These are phyloP conservation scores for Leucosticte australis DNA, from an alignment of 2,113 vertebrate genomes.

Conservation along the genomic window DNA sequence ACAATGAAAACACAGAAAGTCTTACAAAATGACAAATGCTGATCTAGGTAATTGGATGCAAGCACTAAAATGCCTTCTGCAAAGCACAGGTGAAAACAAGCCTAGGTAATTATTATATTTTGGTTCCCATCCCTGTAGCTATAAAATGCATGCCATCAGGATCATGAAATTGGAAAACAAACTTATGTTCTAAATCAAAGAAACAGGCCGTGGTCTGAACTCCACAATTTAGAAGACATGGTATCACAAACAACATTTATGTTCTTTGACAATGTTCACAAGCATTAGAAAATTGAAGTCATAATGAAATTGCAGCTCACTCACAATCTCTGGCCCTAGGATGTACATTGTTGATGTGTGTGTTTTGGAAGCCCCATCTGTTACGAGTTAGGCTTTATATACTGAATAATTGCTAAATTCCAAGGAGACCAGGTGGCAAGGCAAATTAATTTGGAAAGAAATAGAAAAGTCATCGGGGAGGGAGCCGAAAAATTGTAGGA, in stretches of 20 bases:
- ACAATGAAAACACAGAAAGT: neutral
- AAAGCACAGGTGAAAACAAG: conserved; percentile 21
- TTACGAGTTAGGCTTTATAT: conserved; percentile 47
- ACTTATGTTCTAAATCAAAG: conserved; percentile 47
- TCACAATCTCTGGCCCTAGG: conserved; percentile 40
- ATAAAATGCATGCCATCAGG: neutral
- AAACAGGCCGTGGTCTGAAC: conserved; percentile 12
- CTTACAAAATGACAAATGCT: neutral
- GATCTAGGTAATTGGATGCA: neutral
- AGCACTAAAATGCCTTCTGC: neutral
- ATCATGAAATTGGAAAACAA: conserved; percentile 35
- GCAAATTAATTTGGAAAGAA: conserved; percentile 63
- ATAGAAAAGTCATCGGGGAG: neutral
- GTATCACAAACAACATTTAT: neutral
- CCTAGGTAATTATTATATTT: neutral
- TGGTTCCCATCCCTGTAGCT: neutral
- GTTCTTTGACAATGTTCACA: conserved; percentile 46
- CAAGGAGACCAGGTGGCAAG: conserved; percentile 54
- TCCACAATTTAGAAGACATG: conserved; percentile 25
- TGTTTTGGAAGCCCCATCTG: conserved; percentile 54
- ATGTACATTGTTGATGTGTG: conserved; percentile 33
- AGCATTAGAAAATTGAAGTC: conserved; percentile 51
- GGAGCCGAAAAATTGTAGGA: neutral
- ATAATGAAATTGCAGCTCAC: conserved; percentile 55
- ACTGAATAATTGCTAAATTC: conserved; percentile 57